phyloP scores from a whole-genome alignment of 2,797 vertebrate species.

The Leptoclinus maculatus region DNA sequence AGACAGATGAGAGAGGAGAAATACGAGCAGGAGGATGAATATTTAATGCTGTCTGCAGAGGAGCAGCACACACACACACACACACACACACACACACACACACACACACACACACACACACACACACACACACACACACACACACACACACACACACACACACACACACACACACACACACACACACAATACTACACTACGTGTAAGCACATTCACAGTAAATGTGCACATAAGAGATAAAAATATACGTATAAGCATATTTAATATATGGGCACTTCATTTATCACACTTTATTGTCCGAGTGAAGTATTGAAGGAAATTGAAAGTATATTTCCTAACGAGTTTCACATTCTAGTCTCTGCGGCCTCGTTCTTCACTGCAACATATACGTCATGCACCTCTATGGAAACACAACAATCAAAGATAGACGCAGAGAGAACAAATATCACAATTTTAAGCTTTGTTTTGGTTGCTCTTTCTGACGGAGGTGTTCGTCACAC shows the following conservation, averaged over 20 bases:
- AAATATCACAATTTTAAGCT: no score
- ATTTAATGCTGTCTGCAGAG: slow-evolving; percentile 85
- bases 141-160: no score
- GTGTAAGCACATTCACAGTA: slow-evolving; percentile 4
- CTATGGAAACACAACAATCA: no score
- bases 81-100: slow-evolving; percentile 30
- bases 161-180: no score
- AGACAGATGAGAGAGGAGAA: slow-evolving; percentile 66
- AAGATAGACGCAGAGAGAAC: no score
- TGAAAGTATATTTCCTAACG: no score
- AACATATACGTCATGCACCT: no score
- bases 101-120: slow-evolving; percentile 2
- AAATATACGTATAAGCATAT: background rate
- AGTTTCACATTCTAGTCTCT: no score
- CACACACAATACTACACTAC: no score
- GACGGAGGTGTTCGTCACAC: no score
- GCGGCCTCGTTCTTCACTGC: no score
- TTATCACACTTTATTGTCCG: background rate
- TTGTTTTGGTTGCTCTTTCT: no score
- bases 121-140: background rate
- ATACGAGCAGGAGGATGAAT: slow-evolving; percentile 79
- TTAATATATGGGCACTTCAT: background rate
- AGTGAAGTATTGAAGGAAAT: background rate
- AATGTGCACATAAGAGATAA: background rate
- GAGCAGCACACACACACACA: slow-evolving; percentile 66